Conservation (phyloP, 2,797 vertebrate species). For the Leptoclinus maculatus region DNA sequence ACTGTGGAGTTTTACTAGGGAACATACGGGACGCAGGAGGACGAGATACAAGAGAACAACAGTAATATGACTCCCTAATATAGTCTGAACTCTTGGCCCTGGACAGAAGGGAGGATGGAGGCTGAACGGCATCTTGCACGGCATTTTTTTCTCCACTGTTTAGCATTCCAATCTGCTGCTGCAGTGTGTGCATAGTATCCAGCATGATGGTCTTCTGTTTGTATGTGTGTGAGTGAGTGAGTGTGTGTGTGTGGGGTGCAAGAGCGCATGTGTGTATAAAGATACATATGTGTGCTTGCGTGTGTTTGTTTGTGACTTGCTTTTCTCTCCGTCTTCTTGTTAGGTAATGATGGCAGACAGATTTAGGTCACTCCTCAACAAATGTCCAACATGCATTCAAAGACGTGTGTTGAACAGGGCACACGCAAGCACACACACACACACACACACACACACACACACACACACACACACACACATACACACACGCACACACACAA, state of each 20-base stretch:
- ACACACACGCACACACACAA: conserved; percentile 5
- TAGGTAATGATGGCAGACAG: conserved; percentile 81
- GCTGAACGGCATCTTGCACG: conserved; percentile 23
- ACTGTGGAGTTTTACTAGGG: conserved; percentile 29
- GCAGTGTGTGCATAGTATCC: conserved; percentile 12
- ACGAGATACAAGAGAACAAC: conserved; percentile 49
- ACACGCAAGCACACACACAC: neutral
- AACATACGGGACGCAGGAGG: conserved; percentile 56
- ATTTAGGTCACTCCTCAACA: conserved; percentile 81
- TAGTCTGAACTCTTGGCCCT: conserved; percentile 63
- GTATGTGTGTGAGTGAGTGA: neutral
- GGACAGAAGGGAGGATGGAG: conserved; percentile 51
- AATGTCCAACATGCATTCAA: conserved; percentile 77
- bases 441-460: neutral
- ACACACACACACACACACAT: conserved; percentile 9
- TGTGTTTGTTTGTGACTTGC: conserved; percentile 50
- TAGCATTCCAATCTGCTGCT: conserved; percentile 45
- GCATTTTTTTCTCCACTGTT: conserved; percentile 19
- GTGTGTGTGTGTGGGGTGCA: neutral
- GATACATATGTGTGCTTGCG: conserved; percentile 20
- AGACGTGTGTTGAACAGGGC: conserved; percentile 25
- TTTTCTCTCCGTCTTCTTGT: conserved; percentile 72
- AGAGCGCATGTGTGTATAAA: neutral
- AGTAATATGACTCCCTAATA: conserved; percentile 66
- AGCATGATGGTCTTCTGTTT: conserved; percentile 4